These are phyloP conservation scores for Gymnorhina tibicen DNA, from an alignment of 2,113 vertebrate species.

Conservation along the genomic window DNA sequence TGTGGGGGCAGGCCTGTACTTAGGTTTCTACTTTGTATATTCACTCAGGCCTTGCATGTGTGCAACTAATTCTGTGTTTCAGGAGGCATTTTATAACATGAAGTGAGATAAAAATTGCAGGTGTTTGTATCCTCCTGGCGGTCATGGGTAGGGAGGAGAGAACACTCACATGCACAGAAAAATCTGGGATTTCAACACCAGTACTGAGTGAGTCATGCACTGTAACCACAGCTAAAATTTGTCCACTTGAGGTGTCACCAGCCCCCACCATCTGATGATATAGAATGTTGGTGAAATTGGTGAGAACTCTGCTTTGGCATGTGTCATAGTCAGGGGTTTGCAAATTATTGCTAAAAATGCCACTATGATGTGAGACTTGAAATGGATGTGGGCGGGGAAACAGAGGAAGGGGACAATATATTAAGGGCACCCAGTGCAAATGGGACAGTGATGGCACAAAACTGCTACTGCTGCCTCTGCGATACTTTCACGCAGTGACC, in stretches of 20 bases:
- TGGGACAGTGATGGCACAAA: background rate
- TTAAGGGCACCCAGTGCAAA: background rate
- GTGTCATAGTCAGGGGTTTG: background rate
- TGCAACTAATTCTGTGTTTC: background rate
- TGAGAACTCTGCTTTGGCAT: background rate
- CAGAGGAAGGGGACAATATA: background rate
- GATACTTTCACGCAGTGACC: background rate
- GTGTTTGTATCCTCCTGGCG: rapidly evolving
- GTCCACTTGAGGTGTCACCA: background rate
- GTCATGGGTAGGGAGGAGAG: background rate
- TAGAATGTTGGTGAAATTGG: background rate
- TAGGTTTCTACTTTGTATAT: background rate
- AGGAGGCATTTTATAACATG: background rate
- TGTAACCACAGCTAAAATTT: background rate
- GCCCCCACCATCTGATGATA: background rate
- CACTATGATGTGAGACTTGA: background rate
- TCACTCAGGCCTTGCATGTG: rapidly evolving
- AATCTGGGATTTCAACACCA: background rate
- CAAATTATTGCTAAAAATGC: background rate
- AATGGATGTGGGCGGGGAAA: background rate
- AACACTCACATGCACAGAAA: background rate
- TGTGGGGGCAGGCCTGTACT: background rate
- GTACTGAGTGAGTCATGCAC: background rate
- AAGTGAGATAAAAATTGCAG: background rate
- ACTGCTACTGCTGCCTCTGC: background rate